These are phyloP conservation scores for Bedellia somnulentella DNA, from an alignment of 2,888 invertebrate species.

Conservation along the genomic window DNA sequence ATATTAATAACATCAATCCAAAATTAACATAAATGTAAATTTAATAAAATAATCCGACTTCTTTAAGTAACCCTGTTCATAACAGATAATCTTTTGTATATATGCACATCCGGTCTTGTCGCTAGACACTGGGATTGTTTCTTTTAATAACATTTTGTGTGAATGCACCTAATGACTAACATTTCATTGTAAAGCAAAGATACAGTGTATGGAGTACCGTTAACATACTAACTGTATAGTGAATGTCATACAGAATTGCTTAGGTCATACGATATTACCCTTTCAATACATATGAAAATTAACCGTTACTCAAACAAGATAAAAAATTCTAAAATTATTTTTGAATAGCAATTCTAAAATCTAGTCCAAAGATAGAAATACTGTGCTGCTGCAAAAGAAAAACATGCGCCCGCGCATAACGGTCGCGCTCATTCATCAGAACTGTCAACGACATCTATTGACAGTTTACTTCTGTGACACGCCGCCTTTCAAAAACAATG, in stretches of 20 bases:
- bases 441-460: constrained; percentile 55
- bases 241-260: too few relatives aligned
- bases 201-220: not conserved
- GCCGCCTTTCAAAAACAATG: constrained; percentile 17
- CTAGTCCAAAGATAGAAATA: too few relatives aligned
- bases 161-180: constrained; percentile 42
- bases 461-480: constrained; percentile 42
- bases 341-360: too few relatives aligned
- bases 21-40: too few relatives aligned
- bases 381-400: too few relatives aligned
- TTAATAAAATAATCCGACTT: not conserved
- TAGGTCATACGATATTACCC: too few relatives aligned
- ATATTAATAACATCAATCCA: too few relatives aligned
- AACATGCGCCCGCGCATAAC: too few relatives aligned
- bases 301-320: too few relatives aligned
- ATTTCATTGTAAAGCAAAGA: constrained; percentile 5
- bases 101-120: constrained; percentile 43
- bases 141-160: constrained; percentile 37
- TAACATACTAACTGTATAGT: too few relatives aligned
- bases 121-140: constrained; percentile 34
- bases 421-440: constrained; percentile 51
- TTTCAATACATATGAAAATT: too few relatives aligned
- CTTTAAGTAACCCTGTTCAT: constrained; percentile 18
- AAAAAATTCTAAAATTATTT: too few relatives aligned
- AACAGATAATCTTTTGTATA: constrained; percentile 16